These are phyloP conservation scores for Conomelus anceps DNA, from an alignment of 2,888 invertebrate species.

Conservation along the genomic window DNA sequence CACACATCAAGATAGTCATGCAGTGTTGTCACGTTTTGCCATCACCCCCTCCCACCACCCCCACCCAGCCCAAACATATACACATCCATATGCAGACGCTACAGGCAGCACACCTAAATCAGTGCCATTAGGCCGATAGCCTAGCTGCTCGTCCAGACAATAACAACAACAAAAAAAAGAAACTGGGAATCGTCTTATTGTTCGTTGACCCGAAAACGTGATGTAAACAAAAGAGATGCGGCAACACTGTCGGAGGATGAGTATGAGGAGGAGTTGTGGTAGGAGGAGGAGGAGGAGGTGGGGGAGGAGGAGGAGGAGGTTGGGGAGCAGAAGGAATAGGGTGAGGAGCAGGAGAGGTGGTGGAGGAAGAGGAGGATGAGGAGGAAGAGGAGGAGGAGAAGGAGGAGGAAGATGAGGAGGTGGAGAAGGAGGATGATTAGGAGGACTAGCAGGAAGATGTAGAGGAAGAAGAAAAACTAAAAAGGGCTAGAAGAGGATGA, in stretches of 20 bases:
- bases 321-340: background rate
- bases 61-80: too few relatives aligned
- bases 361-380: background rate
- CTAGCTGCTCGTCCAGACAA: background rate
- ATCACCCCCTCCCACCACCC: too few relatives aligned
- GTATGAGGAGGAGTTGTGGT: background rate
- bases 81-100: background rate
- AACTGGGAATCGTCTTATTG: background rate
- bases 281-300: background rate
- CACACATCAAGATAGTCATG: too few relatives aligned
- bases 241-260: background rate
- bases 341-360: background rate
- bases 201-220: background rate
- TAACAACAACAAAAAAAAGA: background rate
- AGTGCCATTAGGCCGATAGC: background rate
- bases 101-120: background rate
- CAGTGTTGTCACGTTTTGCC: too few relatives aligned
- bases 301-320: background rate
- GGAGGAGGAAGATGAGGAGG: background rate
- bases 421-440: background rate
- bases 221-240: slow-evolving; percentile 10
- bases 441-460: background rate
- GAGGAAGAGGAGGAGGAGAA: background rate
- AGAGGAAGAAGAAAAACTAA: background rate
- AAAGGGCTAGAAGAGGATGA: background rate